Percentiles rank a stretch among this genome's conserved stretches.
Conservation (phyloP, 2,888 invertebrate genomes). For the Diadegma fenestrale region DNA sequence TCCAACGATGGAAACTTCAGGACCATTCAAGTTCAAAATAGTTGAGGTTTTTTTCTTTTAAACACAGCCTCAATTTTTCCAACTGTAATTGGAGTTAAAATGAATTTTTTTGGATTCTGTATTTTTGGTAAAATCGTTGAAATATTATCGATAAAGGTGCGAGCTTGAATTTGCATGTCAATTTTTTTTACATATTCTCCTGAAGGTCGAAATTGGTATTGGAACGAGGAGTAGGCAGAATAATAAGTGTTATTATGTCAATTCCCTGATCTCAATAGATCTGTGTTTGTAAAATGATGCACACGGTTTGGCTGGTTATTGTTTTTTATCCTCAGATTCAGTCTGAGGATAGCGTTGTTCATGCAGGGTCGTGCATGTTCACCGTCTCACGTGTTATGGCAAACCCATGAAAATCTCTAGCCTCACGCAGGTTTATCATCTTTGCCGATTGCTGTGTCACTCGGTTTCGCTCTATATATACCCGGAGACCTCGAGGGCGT, state of each 20-base stretch:
- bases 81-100: background rate
- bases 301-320: background rate
- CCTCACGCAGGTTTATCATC: background rate
- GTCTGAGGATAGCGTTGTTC: no score
- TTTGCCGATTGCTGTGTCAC: background rate
- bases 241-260: background rate
- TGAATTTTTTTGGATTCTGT: background rate
- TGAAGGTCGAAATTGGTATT: background rate
- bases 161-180: background rate
- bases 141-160: background rate
- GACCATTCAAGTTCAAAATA: no score
- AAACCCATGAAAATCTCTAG: conserved; percentile 6
- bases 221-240: background rate
- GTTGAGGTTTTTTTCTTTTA: background rate
- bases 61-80: background rate
- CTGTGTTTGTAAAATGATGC: background rate
- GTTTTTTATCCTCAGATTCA: background rate
- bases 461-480: conserved; percentile 3
- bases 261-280: background rate
- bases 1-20: no score
- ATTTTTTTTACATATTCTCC: background rate
- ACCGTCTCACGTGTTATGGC: background rate
- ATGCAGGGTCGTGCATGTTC: no score
- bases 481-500: conserved; percentile 25
- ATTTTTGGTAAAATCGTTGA: background rate